A percentile compares a stretch with the other conserved stretches of the same genome.
Conservation (phyloP, 2,888 invertebrate species). For the Pammene fasciana region DNA sequence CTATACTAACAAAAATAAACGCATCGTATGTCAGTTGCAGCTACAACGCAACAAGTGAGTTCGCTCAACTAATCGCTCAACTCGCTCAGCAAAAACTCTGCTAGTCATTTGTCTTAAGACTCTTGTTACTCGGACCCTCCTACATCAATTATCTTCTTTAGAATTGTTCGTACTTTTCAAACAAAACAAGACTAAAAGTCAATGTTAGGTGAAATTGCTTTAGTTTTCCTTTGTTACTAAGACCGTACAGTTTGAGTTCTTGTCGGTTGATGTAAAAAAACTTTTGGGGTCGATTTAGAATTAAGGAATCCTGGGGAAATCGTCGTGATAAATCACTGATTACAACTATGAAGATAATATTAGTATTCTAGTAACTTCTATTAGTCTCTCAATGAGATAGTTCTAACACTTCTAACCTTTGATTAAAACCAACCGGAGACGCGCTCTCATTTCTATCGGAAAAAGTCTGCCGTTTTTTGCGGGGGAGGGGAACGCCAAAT, state of each 20-base stretch:
- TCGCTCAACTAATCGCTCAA: slow-evolving; percentile 54
- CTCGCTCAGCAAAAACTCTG: slow-evolving; percentile 37
- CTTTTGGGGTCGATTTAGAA: not conserved
- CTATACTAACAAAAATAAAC: slow-evolving; percentile 19
- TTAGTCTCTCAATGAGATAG: no score
- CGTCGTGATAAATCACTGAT: not conserved
- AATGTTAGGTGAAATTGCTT: slow-evolving; percentile 16
- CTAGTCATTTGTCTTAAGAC: slow-evolving; percentile 26
- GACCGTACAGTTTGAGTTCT: not conserved
- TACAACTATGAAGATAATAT: no score
- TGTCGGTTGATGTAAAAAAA: not conserved
- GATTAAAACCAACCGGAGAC: no score
- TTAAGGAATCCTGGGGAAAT: not conserved
- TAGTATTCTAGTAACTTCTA: no score
- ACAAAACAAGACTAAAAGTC: slow-evolving; percentile 8
- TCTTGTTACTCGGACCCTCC: slow-evolving; percentile 22
- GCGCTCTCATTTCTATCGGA: no score
- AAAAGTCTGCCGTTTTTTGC: no score
- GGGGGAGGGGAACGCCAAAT: no score
- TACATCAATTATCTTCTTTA: slow-evolving; percentile 28
- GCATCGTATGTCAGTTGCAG: slow-evolving; percentile 19
- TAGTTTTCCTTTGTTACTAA: slow-evolving; percentile 9
- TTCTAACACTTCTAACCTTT: no score
- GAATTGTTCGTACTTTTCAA: slow-evolving; percentile 16
- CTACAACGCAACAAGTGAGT: slow-evolving; percentile 63